Percentiles rank a stretch among this genome's conserved stretches.
phyloP scores from a whole-genome alignment of 2,113 vertebrate genomes.

The Sinocyclocheilus maitianheensis region DNA sequence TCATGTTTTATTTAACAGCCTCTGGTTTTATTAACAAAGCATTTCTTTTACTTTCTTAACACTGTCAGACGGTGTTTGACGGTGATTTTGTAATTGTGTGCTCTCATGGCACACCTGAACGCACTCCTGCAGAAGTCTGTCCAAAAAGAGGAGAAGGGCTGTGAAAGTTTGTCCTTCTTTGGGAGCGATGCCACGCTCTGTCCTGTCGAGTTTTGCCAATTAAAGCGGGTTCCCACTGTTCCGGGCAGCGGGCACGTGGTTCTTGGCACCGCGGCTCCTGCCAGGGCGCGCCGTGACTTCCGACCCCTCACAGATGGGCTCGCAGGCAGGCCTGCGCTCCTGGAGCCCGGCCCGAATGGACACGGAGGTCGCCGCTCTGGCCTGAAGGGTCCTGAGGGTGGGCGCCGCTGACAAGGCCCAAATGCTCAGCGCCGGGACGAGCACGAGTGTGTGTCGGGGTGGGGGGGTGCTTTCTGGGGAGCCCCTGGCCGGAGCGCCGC shows the following conservation, averaged over 20 bases:
- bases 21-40: not conserved
- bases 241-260: constrained; percentile 79
- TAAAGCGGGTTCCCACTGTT: constrained; percentile 93
- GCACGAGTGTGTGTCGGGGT: constrained; percentile 16
- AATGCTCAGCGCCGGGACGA: constrained; percentile 70
- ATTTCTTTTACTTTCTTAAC: not conserved
- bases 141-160: constrained; percentile 63
- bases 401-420: constrained; percentile 81
- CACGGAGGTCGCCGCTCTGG: constrained; percentile 69
- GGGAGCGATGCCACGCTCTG: constrained; percentile 74
- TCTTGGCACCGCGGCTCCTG: constrained; percentile 73
- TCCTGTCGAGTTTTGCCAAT: constrained; percentile 89
- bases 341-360: constrained; percentile 74
- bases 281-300: constrained; percentile 83
- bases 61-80: not conserved
- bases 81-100: constrained; percentile 27
- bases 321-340: constrained; percentile 70
- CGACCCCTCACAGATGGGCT: constrained; percentile 89
- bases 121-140: constrained; percentile 63
- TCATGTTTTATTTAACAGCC: not conserved
- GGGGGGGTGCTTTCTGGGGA: constrained; percentile 68
- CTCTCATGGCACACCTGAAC: constrained; percentile 33
- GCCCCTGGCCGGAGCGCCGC: constrained; percentile 74
- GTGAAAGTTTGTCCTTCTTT: constrained; percentile 78
- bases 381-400: constrained; percentile 73